Evolutionary conservation across 2,113 vertebrate genomes (phyloP).

Genomic region (Pedionomus torquatus): DNA sequence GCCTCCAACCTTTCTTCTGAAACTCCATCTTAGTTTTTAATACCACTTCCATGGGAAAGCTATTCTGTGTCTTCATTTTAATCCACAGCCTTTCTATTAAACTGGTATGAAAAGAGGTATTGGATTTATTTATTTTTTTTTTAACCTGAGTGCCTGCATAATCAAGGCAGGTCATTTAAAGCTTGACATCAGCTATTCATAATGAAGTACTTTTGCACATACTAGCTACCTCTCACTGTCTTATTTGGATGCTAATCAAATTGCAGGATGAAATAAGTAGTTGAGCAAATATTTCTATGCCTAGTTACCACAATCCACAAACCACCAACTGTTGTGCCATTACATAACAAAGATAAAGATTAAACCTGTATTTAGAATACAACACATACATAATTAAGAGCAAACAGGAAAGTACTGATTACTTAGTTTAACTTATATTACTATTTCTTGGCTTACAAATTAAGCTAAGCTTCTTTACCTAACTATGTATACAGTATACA

Average conservation of each 20-base stretch:
- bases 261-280: neutral
- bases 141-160: neutral
- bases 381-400: neutral
- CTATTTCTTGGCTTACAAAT: slow-evolving; percentile 10
- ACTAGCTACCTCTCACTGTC: neutral
- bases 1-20: neutral
- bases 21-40: neutral
- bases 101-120: neutral
- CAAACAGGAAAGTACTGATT: neutral
- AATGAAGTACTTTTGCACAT: neutral
- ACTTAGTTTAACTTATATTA: neutral
- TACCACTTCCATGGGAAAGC: neutral
- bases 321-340: neutral
- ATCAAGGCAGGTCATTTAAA: neutral
- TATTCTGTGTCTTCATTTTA: neutral
- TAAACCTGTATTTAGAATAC: neutral
- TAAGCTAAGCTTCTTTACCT: neutral
- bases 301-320: neutral
- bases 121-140: neutral
- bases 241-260: neutral
- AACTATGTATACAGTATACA: neutral
- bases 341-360: neutral
- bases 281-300: neutral
- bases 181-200: neutral
- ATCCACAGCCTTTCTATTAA: neutral